Percentiles rank a stretch among this genome's conserved stretches.
phyloP scores from a whole-genome alignment of 2,888 invertebrate genomes.

The Chrysina gloriosa region DNA sequence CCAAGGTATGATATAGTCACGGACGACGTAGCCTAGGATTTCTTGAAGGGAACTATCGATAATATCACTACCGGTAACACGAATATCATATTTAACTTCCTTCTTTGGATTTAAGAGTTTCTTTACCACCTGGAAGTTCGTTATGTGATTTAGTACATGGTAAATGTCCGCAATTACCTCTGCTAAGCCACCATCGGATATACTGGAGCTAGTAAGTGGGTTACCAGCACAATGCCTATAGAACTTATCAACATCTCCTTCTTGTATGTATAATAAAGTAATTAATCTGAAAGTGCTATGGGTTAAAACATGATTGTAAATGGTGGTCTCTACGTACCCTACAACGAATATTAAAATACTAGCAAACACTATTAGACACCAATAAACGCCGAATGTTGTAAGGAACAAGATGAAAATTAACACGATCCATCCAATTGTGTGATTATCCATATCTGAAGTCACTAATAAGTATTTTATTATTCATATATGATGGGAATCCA shows the following conservation, averaged over 20 bases:
- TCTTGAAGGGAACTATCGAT: conserved; percentile 89
- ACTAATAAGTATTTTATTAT: not conserved
- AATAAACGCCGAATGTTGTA: conserved; percentile 63
- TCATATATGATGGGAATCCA: not conserved
- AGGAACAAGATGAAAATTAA: conserved; percentile 62
- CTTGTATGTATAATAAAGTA: conserved; percentile 62
- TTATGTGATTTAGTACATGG: conserved; percentile 13
- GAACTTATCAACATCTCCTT: conserved; percentile 62
- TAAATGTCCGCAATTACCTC: conserved; percentile 46
- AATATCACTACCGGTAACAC: conserved; percentile 86
- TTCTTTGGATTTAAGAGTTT: conserved; percentile 58
- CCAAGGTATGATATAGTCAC: conserved; percentile 86
- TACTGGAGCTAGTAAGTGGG: conserved; percentile 57
- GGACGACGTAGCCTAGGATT: conserved; percentile 82
- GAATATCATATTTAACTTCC: conserved; percentile 65
- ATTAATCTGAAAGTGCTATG: conserved; percentile 55
- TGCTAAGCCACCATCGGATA: conserved; percentile 63
- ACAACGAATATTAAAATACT: conserved; percentile 59
- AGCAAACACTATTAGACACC: conserved; percentile 59
- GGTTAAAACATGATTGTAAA: not conserved
- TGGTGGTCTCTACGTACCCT: conserved; percentile 58
- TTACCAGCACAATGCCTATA: conserved; percentile 60
- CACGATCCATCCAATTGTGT: conserved; percentile 59
- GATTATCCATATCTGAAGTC: conserved; percentile 46
- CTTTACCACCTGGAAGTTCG: conserved; percentile 54